phyloP scores from a whole-genome alignment of 2,113 vertebrate species.

The Zootoca vivipara region DNA sequence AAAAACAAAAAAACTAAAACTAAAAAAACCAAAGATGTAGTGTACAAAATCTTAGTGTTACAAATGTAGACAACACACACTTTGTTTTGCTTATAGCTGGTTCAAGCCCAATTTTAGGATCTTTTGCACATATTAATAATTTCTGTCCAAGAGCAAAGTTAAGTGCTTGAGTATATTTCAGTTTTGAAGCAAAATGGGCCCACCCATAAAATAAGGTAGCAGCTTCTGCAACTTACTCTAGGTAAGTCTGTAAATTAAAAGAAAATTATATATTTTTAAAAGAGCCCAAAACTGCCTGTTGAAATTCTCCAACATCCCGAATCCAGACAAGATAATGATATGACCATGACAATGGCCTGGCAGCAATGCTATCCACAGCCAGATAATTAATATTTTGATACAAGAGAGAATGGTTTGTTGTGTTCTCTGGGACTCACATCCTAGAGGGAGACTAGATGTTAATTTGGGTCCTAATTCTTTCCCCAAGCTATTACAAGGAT shows the following conservation, averaged over 20 bases:
- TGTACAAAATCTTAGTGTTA: conserved; percentile 50
- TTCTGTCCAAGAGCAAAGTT: not conserved
- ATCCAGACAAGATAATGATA: not conserved
- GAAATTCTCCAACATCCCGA: not conserved
- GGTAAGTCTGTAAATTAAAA: too few relatives aligned
- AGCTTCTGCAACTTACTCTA: too few relatives aligned
- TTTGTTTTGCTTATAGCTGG: not conserved
- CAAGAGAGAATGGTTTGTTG: not conserved
- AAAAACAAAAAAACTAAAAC: not conserved
- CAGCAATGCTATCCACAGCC: not conserved
- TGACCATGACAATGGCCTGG: not conserved
- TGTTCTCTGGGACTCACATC: not conserved
- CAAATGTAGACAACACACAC: not conserved
- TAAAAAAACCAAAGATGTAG: conserved; percentile 33
- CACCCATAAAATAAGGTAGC: too few relatives aligned
- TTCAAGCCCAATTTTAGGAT: not conserved
- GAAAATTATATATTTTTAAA: too few relatives aligned
- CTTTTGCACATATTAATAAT: not conserved
- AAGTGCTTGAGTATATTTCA: not conserved
- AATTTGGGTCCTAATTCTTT: not conserved
- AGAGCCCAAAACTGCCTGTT: too few relatives aligned
- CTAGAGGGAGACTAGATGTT: not conserved
- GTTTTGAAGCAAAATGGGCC: not conserved
- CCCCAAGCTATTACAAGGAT: too few relatives aligned
- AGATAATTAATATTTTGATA: not conserved